Evolutionary conservation across 2,888 invertebrate species (phyloP).

Genomic region (Epistrophella euchroma): DNA sequence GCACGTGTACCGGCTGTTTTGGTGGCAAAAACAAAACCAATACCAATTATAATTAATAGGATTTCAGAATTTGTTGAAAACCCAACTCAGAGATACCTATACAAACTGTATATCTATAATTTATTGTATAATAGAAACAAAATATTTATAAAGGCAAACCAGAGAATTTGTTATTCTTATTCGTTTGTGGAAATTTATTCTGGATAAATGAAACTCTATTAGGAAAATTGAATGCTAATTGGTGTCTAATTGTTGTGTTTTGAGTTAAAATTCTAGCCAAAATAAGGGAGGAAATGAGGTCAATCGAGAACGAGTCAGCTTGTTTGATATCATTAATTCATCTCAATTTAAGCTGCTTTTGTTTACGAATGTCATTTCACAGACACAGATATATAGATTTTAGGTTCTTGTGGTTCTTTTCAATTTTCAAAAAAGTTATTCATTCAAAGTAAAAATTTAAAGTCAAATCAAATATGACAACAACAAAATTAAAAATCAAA

Average conservation of each 20-base stretch:
- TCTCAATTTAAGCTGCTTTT: constrained; percentile 1
- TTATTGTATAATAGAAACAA: background rate
- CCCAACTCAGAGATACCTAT: background rate
- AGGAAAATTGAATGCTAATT: constrained; percentile 14
- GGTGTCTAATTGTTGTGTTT: constrained; percentile 6
- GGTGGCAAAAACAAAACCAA: constrained; percentile 23
- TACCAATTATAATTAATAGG: constrained; percentile 37
- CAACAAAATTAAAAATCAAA: background rate
- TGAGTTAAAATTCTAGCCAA: background rate
- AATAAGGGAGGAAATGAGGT: background rate
- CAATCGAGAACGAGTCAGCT: background rate
- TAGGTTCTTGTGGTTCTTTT: background rate
- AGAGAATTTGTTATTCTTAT: background rate
- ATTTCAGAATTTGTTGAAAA: constrained; percentile 3
- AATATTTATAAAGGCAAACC: constrained; percentile 6
- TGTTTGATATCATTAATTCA: constrained; percentile 1
- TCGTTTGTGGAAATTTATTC: constrained; percentile 1
- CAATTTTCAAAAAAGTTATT: background rate
- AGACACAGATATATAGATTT: background rate
- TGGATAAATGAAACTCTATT: background rate
- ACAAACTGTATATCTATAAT: too few species aligned
- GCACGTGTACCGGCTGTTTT: constrained; percentile 28
- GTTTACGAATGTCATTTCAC: background rate
- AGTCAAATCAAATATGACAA: background rate
- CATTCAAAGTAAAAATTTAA: background rate